A percentile compares a stretch with the other conserved stretches of the same genome.
phyloP scores from a whole-genome alignment of 2,797 vertebrate species.

The Avahi laniger region DNA sequence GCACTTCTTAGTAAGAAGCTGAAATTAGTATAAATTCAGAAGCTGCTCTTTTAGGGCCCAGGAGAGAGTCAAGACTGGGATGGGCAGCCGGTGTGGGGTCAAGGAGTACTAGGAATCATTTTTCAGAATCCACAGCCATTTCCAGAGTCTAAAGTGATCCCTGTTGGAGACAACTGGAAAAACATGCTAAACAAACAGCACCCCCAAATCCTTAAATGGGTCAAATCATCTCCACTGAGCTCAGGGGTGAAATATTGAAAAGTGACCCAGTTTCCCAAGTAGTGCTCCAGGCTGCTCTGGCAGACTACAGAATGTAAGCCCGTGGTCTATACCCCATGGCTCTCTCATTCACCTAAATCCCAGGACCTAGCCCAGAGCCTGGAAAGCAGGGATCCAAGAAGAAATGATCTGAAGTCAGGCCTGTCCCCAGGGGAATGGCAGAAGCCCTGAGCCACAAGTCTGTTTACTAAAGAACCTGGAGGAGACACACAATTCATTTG shows the following conservation, averaged over 20 bases:
- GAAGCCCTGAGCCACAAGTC: background rate
- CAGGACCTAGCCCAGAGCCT: background rate
- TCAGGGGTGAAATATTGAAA: background rate
- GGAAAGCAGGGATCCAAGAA: background rate
- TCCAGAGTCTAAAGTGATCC: background rate
- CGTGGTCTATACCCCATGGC: background rate
- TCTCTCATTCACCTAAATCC: background rate
- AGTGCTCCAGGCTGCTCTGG: background rate
- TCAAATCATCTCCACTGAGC: background rate
- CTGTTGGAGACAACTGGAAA: background rate
- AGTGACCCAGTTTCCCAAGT: constrained; percentile 16
- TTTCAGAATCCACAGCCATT: constrained; percentile 25
- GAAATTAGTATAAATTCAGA: background rate
- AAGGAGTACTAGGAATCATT: background rate
- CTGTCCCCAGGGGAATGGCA: background rate
- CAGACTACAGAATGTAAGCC: background rate
- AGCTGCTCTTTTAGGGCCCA: background rate
- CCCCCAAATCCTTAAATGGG: background rate
- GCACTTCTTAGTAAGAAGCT: background rate
- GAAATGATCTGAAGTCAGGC: background rate
- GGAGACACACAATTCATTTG: background rate
- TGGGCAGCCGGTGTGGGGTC: background rate
- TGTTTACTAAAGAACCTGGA: constrained; percentile 44
- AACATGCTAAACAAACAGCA: background rate
- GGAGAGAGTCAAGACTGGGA: background rate